Conservation (phyloP, 2,797 vertebrate species). For the Crocodylus rhombifer region DNA sequence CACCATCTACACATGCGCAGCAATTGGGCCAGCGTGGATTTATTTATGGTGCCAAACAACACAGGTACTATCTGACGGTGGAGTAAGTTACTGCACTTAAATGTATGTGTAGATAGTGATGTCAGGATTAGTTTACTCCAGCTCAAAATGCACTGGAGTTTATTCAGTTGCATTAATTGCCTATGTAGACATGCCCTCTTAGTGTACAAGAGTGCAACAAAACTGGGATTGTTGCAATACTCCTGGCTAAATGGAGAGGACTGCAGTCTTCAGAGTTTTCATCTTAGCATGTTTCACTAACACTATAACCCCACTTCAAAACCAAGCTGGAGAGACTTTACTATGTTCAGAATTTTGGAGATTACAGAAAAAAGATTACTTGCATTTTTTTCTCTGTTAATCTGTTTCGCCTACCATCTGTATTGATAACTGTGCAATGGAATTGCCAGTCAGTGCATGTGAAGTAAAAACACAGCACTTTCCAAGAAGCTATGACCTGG, state of each 20-base stretch:
- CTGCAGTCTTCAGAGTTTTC: not conserved
- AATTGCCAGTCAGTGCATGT: not conserved
- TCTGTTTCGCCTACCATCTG: not conserved
- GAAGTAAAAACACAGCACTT: not conserved
- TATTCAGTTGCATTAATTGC: too few species aligned
- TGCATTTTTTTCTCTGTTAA: rapidly evolving
- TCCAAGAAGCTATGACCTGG: not conserved
- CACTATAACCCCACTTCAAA: not conserved
- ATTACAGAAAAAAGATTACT: not conserved
- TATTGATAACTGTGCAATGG: not conserved
- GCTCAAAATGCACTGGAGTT: too few species aligned
- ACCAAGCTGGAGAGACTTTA: not conserved
- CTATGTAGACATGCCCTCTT: too few species aligned
- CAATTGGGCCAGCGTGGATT: too few species aligned
- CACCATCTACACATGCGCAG: too few species aligned
- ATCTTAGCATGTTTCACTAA: not conserved
- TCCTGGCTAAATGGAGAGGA: not conserved
- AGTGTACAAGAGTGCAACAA: not conserved
- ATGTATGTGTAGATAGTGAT: too few species aligned
- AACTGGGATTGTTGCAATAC: not conserved
- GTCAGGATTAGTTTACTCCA: too few species aligned
- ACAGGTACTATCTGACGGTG: too few species aligned
- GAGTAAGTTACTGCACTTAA: too few species aligned
- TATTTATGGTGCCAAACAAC: too few species aligned
- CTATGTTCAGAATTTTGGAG: not conserved